Base-by-base conservation (phyloP, 2,113 vertebrate genomes). In the Emberiza fucata region DNA sequence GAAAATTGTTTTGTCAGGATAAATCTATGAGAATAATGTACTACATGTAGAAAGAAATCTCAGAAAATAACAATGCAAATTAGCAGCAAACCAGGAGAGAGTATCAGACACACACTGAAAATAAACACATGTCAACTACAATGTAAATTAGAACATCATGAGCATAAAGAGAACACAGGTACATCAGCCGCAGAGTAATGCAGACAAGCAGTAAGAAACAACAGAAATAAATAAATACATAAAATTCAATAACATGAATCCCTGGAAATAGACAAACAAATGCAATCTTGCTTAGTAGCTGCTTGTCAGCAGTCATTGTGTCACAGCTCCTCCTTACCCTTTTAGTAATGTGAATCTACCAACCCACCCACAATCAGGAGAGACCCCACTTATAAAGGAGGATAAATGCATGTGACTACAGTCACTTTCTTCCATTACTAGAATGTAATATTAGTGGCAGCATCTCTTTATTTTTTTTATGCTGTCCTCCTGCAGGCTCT, bases 191-290 rank as follows among this genome's bases (percentile, higher is more conserved):
- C 42, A 73, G 45, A 89, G 54, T 81, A 95, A 83, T 54, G 28
- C 29, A 93, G 75, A 88, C 27, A 88, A 91, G 24, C 14, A 82
- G 29, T 57, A 59, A 73, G 54, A 88, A 94, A 65, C 21, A 88
- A 54, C 39, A 93, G 33, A 94, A 90, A 94, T 80, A 87, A 94
- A 87, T 71, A 94, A 88, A 86, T 83, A 48, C 47, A 64, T 78
- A 60, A 81, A 80, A 92, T 77, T 88, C 4, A 0, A 70, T 64
- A 79, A 42, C 31, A 48, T 19, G 8, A 88, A 44, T 11, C 16
- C 54, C 56, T 60, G 64, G 60, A 90, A 95, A 63, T 11, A 81
- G 72, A 71, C 7, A 76, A 60, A 79, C 2, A 82, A 77, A 72
- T 42, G 3, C 13, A 90, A 5, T 14, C 18, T 39, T 79, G 2